Conservation (phyloP, 2,888 invertebrate genomes). For the Microctonus hyperodae region DNA sequence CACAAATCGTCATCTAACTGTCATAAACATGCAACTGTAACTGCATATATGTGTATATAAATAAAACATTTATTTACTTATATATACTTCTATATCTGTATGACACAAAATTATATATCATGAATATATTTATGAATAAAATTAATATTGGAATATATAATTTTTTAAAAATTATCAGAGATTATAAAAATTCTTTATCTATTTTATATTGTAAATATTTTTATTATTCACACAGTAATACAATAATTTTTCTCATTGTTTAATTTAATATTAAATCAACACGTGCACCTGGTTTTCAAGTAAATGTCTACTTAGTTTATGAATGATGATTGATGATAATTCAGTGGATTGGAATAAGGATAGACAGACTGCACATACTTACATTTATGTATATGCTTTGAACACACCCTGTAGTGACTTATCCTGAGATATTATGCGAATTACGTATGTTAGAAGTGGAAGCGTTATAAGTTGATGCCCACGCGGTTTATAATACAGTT, state of each 20-base stretch:
- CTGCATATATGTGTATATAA: neutral
- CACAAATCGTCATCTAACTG: slow-evolving; percentile 48
- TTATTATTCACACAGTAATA: no score
- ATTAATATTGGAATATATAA: slow-evolving; percentile 26
- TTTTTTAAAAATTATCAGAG: slow-evolving; percentile 24
- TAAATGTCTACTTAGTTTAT: slow-evolving; percentile 11
- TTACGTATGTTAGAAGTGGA: slow-evolving; percentile 33
- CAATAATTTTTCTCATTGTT: no score
- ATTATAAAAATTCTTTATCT: neutral
- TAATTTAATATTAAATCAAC: no score
- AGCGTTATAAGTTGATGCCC: slow-evolving; percentile 33
- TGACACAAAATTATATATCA: no score
- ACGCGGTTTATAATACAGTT: slow-evolving; percentile 23
- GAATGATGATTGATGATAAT: slow-evolving; percentile 31
- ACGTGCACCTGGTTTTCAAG: neutral
- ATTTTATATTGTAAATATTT: no score
- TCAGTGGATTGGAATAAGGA: slow-evolving; percentile 12
- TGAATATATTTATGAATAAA: no score
- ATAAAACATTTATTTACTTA: neutral
- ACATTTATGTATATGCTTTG: slow-evolving; percentile 1
- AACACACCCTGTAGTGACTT: slow-evolving; percentile 31
- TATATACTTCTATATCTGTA: no score
- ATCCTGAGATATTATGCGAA: slow-evolving; percentile 31
- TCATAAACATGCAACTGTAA: slow-evolving; percentile 17
- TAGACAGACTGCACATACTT: slow-evolving; percentile 4